Base-by-base conservation (phyloP, 2,888 invertebrate genomes). In the Xylota segnis region DNA sequence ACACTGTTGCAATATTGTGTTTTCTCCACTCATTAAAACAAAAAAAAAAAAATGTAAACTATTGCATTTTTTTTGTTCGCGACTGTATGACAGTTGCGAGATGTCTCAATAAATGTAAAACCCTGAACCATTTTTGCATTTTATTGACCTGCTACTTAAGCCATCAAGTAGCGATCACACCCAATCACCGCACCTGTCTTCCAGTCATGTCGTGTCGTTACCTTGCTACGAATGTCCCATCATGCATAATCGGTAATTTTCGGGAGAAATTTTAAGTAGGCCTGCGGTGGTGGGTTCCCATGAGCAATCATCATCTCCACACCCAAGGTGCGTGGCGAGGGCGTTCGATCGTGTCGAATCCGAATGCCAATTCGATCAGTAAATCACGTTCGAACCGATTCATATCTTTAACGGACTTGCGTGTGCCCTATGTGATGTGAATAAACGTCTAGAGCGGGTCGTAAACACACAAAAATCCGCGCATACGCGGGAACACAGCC, bases 301-400 rank as follows among this genome's bases (percentile, higher is more conserved):
- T 61, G 52, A 71, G 37, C 10, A 34, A 45, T 34, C 34, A 66
- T 27, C 61, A 32, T 34, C 5, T n/a, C 66, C 83, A 68, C 83
- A 83, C 83, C 83, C 54, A 40, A 14, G 63, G 32, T 74, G 65
- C 52, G 58, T 71, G 23, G 18, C 40, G 45, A 56, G 40, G 81
- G 63, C 68, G 70, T 66, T 29, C 2, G 37, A 83, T 66, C 18
- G 54, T 27, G 29, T 50, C 23, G 34, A 76, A 52, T 70, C 59
- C 29, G 59, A 79, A 74, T 52, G 66, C 59, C 52, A 61, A 72
- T 58, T 58, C 34, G 54, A 75, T 71, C 74, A 70, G 79, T 75
- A 65, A 52, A 84, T 84, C 83, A 79, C 74, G 74, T 79, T 70
- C 83, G 70, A 76, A 66, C 68, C 45, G 81, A 81, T 75, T 81